Percentiles rank a stretch among this genome's conserved stretches.
Conservation (phyloP, 2,888 invertebrate species). For the Trichogramma dendrolimi region DNA sequence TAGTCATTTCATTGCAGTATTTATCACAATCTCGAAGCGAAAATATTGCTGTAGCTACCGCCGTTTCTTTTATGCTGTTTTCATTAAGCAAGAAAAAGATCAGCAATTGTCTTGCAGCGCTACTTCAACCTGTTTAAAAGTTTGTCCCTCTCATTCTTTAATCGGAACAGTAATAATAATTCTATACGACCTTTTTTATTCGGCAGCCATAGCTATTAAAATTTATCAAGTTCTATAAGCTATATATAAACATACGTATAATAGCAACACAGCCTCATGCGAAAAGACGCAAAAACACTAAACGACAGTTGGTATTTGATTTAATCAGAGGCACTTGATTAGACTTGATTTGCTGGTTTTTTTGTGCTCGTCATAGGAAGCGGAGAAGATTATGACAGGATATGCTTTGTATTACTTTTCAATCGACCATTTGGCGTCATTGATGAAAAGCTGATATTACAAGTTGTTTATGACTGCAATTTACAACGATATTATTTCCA, state of each 20-base stretch:
- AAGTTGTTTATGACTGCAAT: too few species aligned
- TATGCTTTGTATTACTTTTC: too few species aligned
- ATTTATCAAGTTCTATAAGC: conserved; percentile 10
- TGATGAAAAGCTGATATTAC: too few species aligned
- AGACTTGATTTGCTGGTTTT: conserved; percentile 1
- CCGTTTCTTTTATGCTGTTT: conserved; percentile 1
- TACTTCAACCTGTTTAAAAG: conserved; percentile 43
- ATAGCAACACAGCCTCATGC: not conserved
- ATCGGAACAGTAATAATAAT: conserved; percentile 29
- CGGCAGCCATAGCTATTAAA: conserved; percentile 20
- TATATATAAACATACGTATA: not conserved
- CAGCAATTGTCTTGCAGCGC: conserved; percentile 36
- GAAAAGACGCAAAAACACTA: conserved; percentile 12
- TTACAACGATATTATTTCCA: too few species aligned
- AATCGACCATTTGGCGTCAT: too few species aligned
- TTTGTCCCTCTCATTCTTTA: not conserved
- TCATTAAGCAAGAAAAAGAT: conserved; percentile 28
- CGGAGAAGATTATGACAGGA: too few species aligned
- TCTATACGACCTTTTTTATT: conserved; percentile 9
- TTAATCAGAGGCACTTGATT: conserved; percentile 19
- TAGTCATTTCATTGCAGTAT: not conserved
- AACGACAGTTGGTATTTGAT: conserved; percentile 9
- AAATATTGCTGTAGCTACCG: conserved; percentile 11
- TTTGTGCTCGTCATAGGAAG: not conserved
- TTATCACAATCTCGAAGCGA: conserved; percentile 16